Evolutionary conservation across 2,888 invertebrate genomes (phyloP).

Genomic region (Tinea pellionella): DNA sequence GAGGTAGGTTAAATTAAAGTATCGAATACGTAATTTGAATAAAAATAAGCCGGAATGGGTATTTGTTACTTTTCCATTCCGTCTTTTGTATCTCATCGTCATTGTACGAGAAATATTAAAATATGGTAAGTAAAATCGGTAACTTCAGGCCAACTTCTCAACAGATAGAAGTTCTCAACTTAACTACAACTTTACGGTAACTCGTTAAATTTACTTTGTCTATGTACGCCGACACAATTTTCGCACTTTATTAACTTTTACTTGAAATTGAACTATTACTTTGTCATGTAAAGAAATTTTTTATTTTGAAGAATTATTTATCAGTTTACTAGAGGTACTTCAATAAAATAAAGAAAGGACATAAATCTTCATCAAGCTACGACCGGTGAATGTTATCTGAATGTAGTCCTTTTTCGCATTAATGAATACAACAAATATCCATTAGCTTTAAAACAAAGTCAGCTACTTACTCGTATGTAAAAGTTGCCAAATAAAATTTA

Average conservation of each 20-base stretch:
- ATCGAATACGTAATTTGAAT: constrained; percentile 65
- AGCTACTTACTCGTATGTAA: too few relatives aligned
- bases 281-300: background rate
- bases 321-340: background rate
- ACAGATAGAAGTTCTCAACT: constrained; percentile 22
- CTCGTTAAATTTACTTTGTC: constrained; percentile 19
- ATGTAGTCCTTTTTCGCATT: background rate
- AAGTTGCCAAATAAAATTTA: too few relatives aligned
- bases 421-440: background rate
- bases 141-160: constrained; percentile 34
- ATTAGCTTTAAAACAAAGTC: background rate
- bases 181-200: constrained; percentile 16
- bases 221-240: constrained; percentile 15
- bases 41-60: constrained; percentile 45
- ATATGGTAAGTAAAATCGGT: constrained; percentile 50
- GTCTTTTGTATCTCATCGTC: constrained; percentile 37
- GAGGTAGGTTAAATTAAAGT: too few relatives aligned
- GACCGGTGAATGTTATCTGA: background rate
- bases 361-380: background rate
- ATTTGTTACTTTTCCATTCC: constrained; percentile 57
- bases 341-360: background rate
- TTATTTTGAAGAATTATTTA: background rate
- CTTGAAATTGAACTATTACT: background rate
- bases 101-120: constrained; percentile 53
- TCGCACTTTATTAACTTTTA: background rate